Base-by-base conservation (phyloP, 37 sponge, comb jelly and placozoan species). In the Ephydatia muelleri region DNA sequence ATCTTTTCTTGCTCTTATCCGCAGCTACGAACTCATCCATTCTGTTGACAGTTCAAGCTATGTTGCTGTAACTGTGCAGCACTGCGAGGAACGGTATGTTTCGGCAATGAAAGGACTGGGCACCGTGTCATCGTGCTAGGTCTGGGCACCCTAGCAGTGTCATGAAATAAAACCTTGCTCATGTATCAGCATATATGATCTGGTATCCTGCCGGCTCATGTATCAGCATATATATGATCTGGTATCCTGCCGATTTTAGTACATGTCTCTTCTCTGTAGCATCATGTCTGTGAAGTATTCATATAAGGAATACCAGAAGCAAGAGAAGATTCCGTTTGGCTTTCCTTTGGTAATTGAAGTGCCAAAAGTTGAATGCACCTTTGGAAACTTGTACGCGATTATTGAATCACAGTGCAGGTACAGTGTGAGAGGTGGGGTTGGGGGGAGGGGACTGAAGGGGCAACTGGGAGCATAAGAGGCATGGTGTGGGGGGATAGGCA, bases 281-380 rank as follows among this genome's bases (percentile, higher is more conserved):
- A 38, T 65, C 0, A 21, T 64, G 70, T 65, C 85, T 26, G 81
- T 76, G 48, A 77, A 70, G 32, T 88, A 88, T 79, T 29, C 48
- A 29, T 88, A 81, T 64, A 47, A 70, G 16, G 48, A 84, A 65
- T 88, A 92, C 82, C 68, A 74, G 16, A 71, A 79, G 67, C n/a
- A 69, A 14, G 89, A 89, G 69, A 69, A 85, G 21, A 47, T 68
- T 49, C 77, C 89, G 33, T 96, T 93, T 89, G 96, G 94, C 0
- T 69, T 93, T 31, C 96, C 96, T 21, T 29, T 89, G 29, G 47
- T 96, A 14, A 85, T 93, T 32, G 73, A 79, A 27, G 89, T 96
- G 5, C 92, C 92, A 19, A 37, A 90, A 8, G 30, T 49, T 12
- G 81, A 73, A 35, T 88, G 89, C 83, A 88, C 92, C 65, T 96